These are phyloP conservation scores for Heterodera schachtii DNA, from an alignment of 1,140 invertebrate genomes.

Conservation along the genomic window DNA sequence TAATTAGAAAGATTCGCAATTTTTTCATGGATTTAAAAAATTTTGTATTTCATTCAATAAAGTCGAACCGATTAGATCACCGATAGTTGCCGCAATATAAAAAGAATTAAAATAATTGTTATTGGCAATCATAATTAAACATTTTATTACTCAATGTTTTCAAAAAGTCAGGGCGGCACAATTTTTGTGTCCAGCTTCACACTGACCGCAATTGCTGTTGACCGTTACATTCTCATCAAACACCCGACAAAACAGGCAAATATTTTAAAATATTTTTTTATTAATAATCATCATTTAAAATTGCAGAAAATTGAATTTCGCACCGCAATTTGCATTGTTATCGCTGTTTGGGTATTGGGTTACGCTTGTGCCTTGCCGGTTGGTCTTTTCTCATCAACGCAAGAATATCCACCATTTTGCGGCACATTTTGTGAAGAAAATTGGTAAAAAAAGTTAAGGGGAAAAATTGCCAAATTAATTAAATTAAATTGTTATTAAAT, in stretches of 20 bases:
- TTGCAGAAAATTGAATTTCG: slow-evolving; percentile 60
- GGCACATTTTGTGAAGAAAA: slow-evolving; percentile 62
- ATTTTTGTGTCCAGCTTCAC: slow-evolving; percentile 65
- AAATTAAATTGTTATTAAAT: slow-evolving; percentile 27
- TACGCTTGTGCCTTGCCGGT: slow-evolving; percentile 61
- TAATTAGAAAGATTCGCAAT: no score
- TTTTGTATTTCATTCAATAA: no score
- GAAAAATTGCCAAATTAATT: background rate
- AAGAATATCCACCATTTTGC: slow-evolving; percentile 56
- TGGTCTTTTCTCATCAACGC: slow-evolving; percentile 55
- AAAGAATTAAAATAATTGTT: no score
- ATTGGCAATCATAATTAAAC: no score
- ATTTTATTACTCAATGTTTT: background rate
- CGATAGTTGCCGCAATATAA: no score
- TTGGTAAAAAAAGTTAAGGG: slow-evolving; percentile 41
- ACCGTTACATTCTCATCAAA: slow-evolving; percentile 60
- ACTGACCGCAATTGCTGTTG: slow-evolving; percentile 62
- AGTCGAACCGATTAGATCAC: no score
- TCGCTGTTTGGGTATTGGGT: slow-evolving; percentile 60
- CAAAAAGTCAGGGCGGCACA: slow-evolving; percentile 56
- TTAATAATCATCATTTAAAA: slow-evolving; percentile 1
- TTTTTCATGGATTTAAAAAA: no score
- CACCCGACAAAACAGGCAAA: slow-evolving; percentile 57
- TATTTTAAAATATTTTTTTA: slow-evolving; percentile 9
- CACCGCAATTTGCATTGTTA: slow-evolving; percentile 54